Percentiles rank a stretch among this genome's conserved stretches.
Evolutionary conservation across 92 coral and sea anemone species (phyloP).

Genomic region (Epizoanthus ramosus): DNA sequence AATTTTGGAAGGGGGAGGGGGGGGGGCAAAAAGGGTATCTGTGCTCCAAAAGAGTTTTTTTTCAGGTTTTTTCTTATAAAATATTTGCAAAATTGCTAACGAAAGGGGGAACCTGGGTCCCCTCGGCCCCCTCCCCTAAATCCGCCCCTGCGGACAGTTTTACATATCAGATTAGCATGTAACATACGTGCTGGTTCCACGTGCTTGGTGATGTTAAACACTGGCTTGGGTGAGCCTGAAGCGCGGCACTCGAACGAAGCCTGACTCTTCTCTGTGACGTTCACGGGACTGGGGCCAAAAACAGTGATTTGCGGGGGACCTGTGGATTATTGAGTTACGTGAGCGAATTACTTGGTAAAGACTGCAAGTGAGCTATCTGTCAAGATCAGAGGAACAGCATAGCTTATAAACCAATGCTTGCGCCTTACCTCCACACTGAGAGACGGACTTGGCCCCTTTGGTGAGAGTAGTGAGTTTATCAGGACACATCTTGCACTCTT

Average conservation of each 20-base stretch:
- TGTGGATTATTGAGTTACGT: neutral
- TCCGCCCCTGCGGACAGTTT: too few relatives aligned
- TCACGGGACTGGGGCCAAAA: conserved; percentile 64
- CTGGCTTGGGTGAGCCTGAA: conserved; percentile 60
- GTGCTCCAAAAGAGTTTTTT: too few relatives aligned
- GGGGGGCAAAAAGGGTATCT: too few relatives aligned
- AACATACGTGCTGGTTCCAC: conserved; percentile 60
- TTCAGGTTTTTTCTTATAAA: too few relatives aligned
- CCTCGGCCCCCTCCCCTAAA: too few relatives aligned
- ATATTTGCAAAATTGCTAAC: too few relatives aligned
- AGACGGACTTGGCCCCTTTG: conserved; percentile 23
- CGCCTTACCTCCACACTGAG: conserved; percentile 26
- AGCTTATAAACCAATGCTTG: too few relatives aligned
- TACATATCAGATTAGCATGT: neutral
- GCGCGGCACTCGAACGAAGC: conserved; percentile 69
- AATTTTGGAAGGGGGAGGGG: too few relatives aligned
- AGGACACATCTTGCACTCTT: conserved; percentile 21
- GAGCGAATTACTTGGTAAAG: neutral
- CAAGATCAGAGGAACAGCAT: too few relatives aligned
- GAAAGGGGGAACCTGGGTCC: too few relatives aligned
- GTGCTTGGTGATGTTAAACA: conserved; percentile 53
- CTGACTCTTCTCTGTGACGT: conserved; percentile 55
- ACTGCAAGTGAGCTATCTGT: too few relatives aligned
- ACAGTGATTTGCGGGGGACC: conserved; percentile 59
- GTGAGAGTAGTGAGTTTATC: conserved; percentile 4